Evolutionary conservation across 1,140 invertebrate genomes (phyloP).

Genomic region (Drosophila micromelanica): DNA sequence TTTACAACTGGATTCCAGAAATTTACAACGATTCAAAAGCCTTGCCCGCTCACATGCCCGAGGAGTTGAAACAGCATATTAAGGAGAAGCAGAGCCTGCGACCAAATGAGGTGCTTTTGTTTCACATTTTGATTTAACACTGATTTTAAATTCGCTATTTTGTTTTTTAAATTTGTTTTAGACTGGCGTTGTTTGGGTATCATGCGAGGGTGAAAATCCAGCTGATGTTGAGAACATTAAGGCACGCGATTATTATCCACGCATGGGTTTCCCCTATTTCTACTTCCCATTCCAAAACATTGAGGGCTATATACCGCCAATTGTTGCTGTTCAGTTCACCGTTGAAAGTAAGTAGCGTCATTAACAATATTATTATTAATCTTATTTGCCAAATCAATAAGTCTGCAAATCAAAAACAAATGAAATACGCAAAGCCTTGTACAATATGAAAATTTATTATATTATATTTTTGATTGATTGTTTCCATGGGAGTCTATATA

Average conservation of each 20-base stretch:
- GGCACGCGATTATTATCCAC: conserved; percentile 91
- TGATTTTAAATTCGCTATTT: conserved; percentile 13
- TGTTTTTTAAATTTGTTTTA: conserved; percentile 74
- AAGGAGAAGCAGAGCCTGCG: conserved; percentile 78
- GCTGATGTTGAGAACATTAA: conserved; percentile 96
- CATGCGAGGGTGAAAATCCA: conserved; percentile 95
- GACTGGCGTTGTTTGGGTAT: conserved; percentile 92
- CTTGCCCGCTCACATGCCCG: conserved; percentile 89
- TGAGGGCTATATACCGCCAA: conserved; percentile 93
- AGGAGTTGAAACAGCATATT: conserved; percentile 90
- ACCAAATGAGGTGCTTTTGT: conserved; percentile 73
- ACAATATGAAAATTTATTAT: too few relatives aligned
- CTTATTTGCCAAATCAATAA: too few relatives aligned
- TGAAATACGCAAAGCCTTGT: too few relatives aligned
- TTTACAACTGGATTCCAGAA: conserved; percentile 91
- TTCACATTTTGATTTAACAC: too few relatives aligned
- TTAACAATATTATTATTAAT: not conserved
- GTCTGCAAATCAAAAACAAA: too few relatives aligned
- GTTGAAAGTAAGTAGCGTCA: conserved; percentile 90
- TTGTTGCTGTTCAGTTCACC: conserved; percentile 95
- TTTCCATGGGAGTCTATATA: too few relatives aligned
- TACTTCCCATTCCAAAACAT: conserved; percentile 93
- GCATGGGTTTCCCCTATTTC: conserved; percentile 90
- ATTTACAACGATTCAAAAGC: conserved; percentile 90
- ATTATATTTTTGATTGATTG: too few relatives aligned